These are phyloP conservation scores for Caenorhabditis sp. DNA, from an alignment of 2,888 invertebrate species.

Conservation along the genomic window DNA sequence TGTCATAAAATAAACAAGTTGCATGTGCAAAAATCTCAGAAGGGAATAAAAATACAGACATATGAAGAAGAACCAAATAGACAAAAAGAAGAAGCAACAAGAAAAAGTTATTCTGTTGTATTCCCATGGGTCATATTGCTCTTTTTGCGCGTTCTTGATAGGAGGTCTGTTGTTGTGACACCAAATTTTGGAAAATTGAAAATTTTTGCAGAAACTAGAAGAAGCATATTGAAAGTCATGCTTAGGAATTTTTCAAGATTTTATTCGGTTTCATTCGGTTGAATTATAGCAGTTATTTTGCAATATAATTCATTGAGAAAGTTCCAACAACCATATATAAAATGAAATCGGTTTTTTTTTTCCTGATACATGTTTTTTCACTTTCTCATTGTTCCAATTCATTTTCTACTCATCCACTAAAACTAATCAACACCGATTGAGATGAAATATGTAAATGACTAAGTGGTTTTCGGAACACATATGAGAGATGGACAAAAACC, in stretches of 20 bases:
- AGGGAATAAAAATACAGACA: too few relatives aligned
- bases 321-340: too few relatives aligned
- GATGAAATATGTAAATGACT: not conserved
- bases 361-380: too few relatives aligned
- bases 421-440: not conserved
- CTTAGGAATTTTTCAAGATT: too few relatives aligned
- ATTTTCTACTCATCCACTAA: not conserved
- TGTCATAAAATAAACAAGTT: too few relatives aligned
- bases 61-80: too few relatives aligned
- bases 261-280: too few relatives aligned
- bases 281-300: too few relatives aligned
- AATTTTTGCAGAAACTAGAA: not conserved
- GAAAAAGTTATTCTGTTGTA: conserved; percentile 33
- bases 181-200: not conserved
- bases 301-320: too few relatives aligned
- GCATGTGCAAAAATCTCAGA: too few relatives aligned
- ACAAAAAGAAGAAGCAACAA: not conserved
- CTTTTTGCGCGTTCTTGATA: conserved; percentile 16
- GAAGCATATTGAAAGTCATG: too few relatives aligned
- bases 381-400: not conserved
- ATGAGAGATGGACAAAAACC: not conserved
- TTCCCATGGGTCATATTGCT: conserved; percentile 42
- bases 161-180: conserved; percentile 34
- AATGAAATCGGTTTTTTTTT: too few relatives aligned
- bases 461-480: not conserved